Base-by-base conservation (phyloP, 2,888 invertebrate genomes). In the Metacarcinus magister region DNA sequence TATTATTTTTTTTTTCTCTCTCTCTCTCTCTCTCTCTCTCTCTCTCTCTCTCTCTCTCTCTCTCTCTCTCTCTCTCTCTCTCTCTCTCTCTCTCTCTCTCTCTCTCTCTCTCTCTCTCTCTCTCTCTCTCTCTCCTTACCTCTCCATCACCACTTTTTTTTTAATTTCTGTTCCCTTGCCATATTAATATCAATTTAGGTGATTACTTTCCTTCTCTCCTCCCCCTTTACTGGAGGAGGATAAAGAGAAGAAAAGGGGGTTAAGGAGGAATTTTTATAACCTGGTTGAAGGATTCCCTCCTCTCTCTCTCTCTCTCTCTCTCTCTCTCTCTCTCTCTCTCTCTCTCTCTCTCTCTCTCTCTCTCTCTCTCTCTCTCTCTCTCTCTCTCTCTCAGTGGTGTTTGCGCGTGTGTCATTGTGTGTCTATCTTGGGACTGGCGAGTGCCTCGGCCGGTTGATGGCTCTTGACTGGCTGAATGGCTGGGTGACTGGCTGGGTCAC, bases 41-140 rank as follows among this genome's bases (percentile, higher is more conserved):
- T 2, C 54, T 48, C 28, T 46, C 46, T 91, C 91, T 91, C 46
- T 46, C 46, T 46, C 43, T 46, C 91, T 91, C 46, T 91, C 91
- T 43, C 43, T 43, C 19, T 43, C 91, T 91, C 46, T 91, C 91
- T 43, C 46, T 8, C 43, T 43, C 91, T 91, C 46, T 46, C 91
- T 43, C 43, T 8, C 43, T 46, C 46, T 91, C 91, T 91, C 91
- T 44, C 46, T 43, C 10, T 44, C 91, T 46, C 91, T 39, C 82
- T 82, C 5, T 82, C 82, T 82, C 82, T 82, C 92, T 92, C 92
- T 92, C 92, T 92, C 92, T 92, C 92, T 92, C 92, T 92, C 92
- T 92, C 92, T 92, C 92, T 87, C 87, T 48, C 91, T 43, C 8
- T 91, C 91, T 43, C 91, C 44, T 32, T 91, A 16, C 44, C 43